Evolutionary conservation across 2,888 invertebrate genomes (phyloP).

Genomic region (Chrysomela aeneicollis): DNA sequence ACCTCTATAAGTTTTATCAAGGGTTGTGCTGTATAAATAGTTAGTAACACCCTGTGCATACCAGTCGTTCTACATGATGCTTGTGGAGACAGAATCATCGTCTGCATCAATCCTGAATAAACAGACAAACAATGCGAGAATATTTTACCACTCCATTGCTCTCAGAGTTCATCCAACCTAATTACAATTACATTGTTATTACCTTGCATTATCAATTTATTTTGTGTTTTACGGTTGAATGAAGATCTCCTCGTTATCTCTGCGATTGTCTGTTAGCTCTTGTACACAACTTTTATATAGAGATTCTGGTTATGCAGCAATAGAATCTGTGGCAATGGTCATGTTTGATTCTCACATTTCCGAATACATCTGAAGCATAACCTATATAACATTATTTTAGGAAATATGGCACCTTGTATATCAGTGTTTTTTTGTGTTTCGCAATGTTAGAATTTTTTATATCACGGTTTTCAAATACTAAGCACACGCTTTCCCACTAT

Average conservation of each 20-base stretch:
- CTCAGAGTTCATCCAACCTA: conserved; percentile 3
- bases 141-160: not conserved
- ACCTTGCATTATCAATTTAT: conserved; percentile 2
- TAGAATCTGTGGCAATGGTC: not conserved
- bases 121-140: not conserved
- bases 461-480: too few species aligned
- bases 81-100: not conserved
- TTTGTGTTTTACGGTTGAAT: conserved; percentile 7
- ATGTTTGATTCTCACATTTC: not conserved
- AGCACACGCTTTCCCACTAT: too few species aligned
- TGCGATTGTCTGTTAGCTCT: not conserved
- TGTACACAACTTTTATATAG: not conserved
- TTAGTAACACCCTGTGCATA: not conserved
- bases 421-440: too few species aligned
- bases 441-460: too few species aligned
- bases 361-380: too few species aligned
- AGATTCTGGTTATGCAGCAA: not conserved
- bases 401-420: too few species aligned
- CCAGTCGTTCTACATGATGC: not conserved
- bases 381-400: too few species aligned
- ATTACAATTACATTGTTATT: conserved; percentile 7
- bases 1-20: too few species aligned
- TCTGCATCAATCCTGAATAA: conserved; percentile 2
- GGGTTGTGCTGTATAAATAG: too few species aligned
- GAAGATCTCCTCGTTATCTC: not conserved